Evolutionary conservation across 1,140 invertebrate genomes (phyloP).

Genomic region (Drosophila novamexicana): DNA sequence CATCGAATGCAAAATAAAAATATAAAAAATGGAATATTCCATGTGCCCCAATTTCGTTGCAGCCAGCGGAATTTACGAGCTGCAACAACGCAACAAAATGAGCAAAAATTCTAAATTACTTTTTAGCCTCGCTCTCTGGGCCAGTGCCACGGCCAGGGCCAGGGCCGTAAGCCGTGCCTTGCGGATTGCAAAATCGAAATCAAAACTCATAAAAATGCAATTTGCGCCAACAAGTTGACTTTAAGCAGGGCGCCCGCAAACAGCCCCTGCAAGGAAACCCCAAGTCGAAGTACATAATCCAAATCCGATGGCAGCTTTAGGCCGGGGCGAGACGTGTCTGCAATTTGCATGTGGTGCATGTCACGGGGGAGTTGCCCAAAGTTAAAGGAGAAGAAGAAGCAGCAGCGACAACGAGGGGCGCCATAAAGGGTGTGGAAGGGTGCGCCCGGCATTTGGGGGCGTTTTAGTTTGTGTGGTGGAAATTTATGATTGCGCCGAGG

Average conservation of each 20-base stretch:
- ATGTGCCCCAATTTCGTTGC: conserved; percentile 59
- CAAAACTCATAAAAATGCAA: conserved; percentile 82
- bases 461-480: conserved; percentile 58
- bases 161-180: conserved; percentile 8
- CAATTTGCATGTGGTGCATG: conserved; percentile 77
- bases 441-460: conserved; percentile 24
- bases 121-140: conserved; percentile 31
- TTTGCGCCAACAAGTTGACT: conserved; percentile 73
- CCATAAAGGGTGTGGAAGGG: conserved; percentile 58
- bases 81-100: conserved; percentile 49
- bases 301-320: conserved; percentile 18
- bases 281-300: conserved; percentile 4
- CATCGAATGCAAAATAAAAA: conserved; percentile 56
- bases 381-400: background rate
- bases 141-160: conserved; percentile 11
- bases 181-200: conserved; percentile 69
- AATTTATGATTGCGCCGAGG: conserved; percentile 56
- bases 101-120: conserved; percentile 68
- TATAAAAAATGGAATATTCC: conserved; percentile 19
- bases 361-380: conserved; percentile 17
- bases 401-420: conserved; percentile 23
- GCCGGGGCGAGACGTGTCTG: conserved; percentile 64
- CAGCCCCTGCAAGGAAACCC: conserved; percentile 1
- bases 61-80: conserved; percentile 37
- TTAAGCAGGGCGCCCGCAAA: conserved; percentile 20